These are phyloP conservation scores for Pseudorhiza aurosa DNA, from an alignment of 30 jellyfish, hydroid and myxozoan species.

Conservation along the genomic window DNA sequence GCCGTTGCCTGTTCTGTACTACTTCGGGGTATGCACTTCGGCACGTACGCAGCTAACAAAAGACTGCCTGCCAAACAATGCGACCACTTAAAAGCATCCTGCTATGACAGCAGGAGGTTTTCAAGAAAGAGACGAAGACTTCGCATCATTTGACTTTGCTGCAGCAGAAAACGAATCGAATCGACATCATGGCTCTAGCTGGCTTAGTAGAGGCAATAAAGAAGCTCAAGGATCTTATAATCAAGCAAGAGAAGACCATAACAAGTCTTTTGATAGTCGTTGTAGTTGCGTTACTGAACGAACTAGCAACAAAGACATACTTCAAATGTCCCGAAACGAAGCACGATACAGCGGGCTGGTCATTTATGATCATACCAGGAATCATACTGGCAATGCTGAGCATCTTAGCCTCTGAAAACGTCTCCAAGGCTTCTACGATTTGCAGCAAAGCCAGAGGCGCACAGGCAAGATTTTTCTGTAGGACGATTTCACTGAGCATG, in stretches of 20 bases:
- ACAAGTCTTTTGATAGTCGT: background rate
- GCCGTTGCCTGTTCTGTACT: too few species aligned
- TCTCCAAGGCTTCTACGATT: background rate
- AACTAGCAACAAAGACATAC: background rate
- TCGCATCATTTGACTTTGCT: too few species aligned
- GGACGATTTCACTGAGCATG: conserved; percentile 7
- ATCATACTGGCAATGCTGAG: background rate
- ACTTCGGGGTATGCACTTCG: too few species aligned
- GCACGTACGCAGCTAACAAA: too few species aligned
- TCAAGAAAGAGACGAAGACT: too few species aligned
- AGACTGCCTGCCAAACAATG: too few species aligned
- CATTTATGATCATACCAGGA: conserved; percentile 27
- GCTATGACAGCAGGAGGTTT: too few species aligned
- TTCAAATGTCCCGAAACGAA: conserved; percentile 20
- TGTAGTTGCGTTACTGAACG: conserved; percentile 1
- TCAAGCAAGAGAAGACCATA: background rate
- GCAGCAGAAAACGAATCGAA: too few species aligned
- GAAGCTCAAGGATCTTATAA: background rate
- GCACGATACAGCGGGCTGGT: conserved; percentile 8
- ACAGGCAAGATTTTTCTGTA: background rate
- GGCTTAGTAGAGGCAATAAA: too few species aligned
- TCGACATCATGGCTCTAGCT: too few species aligned
- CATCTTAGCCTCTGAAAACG: background rate
- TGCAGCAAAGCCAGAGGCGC: conserved; percentile 18
- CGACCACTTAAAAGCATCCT: too few species aligned